Evolutionary conservation across 2,888 invertebrate species (phyloP).

Genomic region (Nymphalis polychloros): DNA sequence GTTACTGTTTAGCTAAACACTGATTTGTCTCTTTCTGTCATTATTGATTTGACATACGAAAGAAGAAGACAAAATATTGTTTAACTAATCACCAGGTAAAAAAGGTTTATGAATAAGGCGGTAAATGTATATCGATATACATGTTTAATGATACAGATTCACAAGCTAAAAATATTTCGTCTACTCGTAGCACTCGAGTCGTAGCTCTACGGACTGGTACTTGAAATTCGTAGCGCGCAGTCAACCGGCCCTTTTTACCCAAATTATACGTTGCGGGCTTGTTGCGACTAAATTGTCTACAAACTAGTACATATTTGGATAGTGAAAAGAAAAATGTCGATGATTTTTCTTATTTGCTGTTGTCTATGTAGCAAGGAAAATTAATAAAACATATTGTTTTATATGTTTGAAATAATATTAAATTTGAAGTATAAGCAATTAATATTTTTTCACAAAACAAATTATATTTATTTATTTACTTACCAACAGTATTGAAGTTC

Average conservation of each 20-base stretch:
- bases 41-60: too few species aligned
- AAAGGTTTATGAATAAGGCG: too few species aligned
- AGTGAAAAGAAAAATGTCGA: background rate
- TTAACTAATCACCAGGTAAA: too few species aligned
- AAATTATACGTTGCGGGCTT: slow-evolving; percentile 64
- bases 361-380: background rate
- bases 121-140: background rate
- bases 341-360: background rate
- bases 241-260: slow-evolving; percentile 54
- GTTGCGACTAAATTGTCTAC: slow-evolving; percentile 63
- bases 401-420: too few species aligned
- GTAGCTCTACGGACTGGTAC: slow-evolving; percentile 41
- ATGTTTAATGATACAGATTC: slow-evolving; percentile 8
- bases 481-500: too few species aligned
- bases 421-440: too few species aligned
- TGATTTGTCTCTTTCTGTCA: too few species aligned
- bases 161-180: slow-evolving; percentile 32
- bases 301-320: slow-evolving; percentile 13
- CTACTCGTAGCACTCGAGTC: slow-evolving; percentile 28
- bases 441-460: too few species aligned
- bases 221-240: slow-evolving; percentile 62
- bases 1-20: too few species aligned
- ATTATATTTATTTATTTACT: too few species aligned
- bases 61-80: too few species aligned
- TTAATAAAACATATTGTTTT: background rate